These are phyloP conservation scores for Connochaetes taurinus DNA, from an alignment of 2,113 vertebrate species.

Conservation along the genomic window DNA sequence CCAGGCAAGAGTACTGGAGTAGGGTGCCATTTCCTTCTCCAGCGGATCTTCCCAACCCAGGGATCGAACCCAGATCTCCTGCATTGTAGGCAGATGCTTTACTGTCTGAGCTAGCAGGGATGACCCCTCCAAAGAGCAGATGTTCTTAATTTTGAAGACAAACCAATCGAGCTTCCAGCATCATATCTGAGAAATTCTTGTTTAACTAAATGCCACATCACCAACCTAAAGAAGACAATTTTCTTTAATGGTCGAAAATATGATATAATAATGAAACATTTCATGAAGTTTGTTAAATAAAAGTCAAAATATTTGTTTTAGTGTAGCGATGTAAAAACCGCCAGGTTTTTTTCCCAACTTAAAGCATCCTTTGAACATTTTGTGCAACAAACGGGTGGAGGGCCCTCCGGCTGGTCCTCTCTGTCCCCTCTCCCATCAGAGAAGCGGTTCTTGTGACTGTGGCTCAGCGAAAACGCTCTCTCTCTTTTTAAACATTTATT, in stretches of 20 bases:
- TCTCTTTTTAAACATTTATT: background rate
- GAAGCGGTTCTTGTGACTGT: background rate
- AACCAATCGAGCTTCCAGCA: background rate
- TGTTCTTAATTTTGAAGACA: background rate
- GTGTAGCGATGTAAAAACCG: background rate
- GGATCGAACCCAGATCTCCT: too few species aligned
- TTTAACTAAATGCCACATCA: background rate
- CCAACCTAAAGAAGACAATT: background rate
- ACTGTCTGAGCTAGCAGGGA: too few species aligned
- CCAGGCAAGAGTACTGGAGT: too few species aligned
- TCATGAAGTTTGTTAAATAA: background rate
- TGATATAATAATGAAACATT: background rate
- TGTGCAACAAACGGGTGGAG: background rate
- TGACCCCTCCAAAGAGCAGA: background rate
- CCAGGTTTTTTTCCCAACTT: background rate
- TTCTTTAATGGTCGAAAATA: background rate
- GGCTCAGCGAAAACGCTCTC: background rate
- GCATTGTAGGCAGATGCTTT: too few species aligned
- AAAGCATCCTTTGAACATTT: background rate
- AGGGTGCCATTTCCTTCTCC: too few species aligned
- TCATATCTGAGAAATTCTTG: background rate
- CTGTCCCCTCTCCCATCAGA: background rate
- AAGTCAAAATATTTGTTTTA: background rate
- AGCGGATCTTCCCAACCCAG: too few species aligned
- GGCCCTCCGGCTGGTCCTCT: background rate